phyloP scores from a whole-genome alignment of 2,113 vertebrate species.

The Parus major region DNA sequence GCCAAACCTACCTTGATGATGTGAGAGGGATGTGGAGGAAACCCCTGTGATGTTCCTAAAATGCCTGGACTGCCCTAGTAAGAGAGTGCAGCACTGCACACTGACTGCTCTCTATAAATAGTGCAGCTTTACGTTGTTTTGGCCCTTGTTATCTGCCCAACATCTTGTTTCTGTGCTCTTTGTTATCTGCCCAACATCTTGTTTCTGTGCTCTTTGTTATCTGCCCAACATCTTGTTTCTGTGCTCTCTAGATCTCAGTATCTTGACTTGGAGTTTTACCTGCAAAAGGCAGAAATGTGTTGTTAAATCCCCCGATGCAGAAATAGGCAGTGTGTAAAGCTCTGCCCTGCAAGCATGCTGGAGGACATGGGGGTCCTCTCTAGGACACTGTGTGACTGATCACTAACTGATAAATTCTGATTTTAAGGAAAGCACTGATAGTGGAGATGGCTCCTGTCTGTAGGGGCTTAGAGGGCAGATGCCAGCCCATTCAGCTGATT shows the following conservation, averaged over 20 bases:
- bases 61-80: background rate
- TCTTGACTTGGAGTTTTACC: background rate
- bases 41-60: background rate
- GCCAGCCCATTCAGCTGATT: background rate
- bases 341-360: background rate
- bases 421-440: background rate
- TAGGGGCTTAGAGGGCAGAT: background rate
- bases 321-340: background rate
- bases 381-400: background rate
- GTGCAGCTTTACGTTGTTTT: background rate
- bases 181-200: background rate
- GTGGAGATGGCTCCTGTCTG: background rate
- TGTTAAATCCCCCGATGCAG: accelerated
- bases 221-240: background rate
- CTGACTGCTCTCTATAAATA: background rate
- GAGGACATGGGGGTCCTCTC: background rate
- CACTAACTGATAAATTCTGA: background rate
- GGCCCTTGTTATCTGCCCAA: background rate
- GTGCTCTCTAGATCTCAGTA: background rate
- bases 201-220: background rate
- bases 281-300: background rate
- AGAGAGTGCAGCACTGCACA: background rate
- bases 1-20: background rate
- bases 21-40: background rate
- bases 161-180: background rate